These are phyloP conservation scores for Microtus ochrogaster DNA, from an alignment of 2,113 vertebrate genomes.

Conservation along the genomic window DNA sequence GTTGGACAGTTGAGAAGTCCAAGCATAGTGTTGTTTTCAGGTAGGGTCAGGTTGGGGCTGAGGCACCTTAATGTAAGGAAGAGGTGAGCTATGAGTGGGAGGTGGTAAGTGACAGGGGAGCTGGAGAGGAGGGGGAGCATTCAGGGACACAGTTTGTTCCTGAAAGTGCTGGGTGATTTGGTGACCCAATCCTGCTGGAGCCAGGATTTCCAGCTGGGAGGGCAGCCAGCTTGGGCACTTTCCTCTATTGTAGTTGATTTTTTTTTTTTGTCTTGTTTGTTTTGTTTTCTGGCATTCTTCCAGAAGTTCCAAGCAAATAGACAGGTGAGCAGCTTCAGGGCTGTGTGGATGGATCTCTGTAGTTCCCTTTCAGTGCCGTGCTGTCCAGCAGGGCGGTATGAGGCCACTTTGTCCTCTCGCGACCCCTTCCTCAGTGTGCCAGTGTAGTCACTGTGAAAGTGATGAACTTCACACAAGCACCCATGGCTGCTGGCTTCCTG, in stretches of 20 bases:
- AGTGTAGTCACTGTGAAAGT: neutral
- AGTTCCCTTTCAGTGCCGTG: neutral
- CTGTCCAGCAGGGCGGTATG: neutral
- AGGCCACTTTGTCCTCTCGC: neutral
- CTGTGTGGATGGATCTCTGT: neutral
- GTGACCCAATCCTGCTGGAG: neutral
- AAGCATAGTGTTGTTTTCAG: neutral
- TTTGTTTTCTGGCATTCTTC: neutral
- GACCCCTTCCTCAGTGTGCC: neutral
- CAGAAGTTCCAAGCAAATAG: neutral
- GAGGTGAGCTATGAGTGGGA: neutral
- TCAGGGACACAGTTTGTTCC: neutral
- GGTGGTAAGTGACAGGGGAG: neutral
- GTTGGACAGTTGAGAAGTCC: neutral
- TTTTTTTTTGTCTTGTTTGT: neutral
- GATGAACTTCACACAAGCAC: slow-evolving; percentile 9
- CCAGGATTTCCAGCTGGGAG: neutral
- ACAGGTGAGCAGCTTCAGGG: neutral
- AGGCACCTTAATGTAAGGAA: neutral
- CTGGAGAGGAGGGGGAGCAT: neutral
- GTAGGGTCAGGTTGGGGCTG: neutral
- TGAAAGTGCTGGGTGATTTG: neutral
- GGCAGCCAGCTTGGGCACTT: neutral
- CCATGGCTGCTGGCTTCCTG: neutral
- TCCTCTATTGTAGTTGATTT: neutral